Evolutionary conservation across 1,140 invertebrate species (phyloP).

Genomic region (Chelonus insularis): DNA sequence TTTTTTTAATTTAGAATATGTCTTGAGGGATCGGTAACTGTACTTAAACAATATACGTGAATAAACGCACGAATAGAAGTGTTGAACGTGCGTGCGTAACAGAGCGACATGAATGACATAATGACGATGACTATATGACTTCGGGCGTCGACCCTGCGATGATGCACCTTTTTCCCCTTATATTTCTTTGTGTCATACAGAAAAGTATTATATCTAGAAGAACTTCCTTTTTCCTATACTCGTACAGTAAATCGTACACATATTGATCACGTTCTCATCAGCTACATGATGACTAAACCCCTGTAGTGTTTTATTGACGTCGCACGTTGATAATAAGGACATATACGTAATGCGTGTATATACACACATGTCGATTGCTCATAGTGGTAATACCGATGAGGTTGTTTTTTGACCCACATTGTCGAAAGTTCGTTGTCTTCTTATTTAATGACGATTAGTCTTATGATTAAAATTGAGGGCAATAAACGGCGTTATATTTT

Average conservation of each 20-base stretch:
- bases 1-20: neutral
- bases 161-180: neutral
- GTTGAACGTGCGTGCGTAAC: slow-evolving; percentile 32
- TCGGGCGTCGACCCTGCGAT: slow-evolving; percentile 50
- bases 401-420: slow-evolving; percentile 52
- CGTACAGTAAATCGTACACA: too few species aligned
- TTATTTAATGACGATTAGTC: slow-evolving; percentile 38
- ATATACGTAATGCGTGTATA: neutral
- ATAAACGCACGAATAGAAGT: slow-evolving; percentile 24
- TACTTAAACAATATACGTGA: slow-evolving; percentile 46
- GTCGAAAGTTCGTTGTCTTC: slow-evolving; percentile 50
- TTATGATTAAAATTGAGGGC: neutral
- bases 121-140: slow-evolving; percentile 38
- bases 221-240: too few species aligned
- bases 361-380: too few species aligned
- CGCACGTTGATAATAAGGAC: neutral
- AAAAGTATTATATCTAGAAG: too few species aligned
- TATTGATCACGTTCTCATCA: slow-evolving; percentile 3
- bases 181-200: too few species aligned
- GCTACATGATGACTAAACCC: neutral
- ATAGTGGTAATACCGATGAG: too few species aligned
- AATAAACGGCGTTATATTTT: neutral
- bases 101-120: slow-evolving; percentile 55
- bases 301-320: neutral
- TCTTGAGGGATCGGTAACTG: slow-evolving; percentile 46